phyloP scores from a whole-genome alignment of 2,888 invertebrate species.

The Sycophila texana region DNA sequence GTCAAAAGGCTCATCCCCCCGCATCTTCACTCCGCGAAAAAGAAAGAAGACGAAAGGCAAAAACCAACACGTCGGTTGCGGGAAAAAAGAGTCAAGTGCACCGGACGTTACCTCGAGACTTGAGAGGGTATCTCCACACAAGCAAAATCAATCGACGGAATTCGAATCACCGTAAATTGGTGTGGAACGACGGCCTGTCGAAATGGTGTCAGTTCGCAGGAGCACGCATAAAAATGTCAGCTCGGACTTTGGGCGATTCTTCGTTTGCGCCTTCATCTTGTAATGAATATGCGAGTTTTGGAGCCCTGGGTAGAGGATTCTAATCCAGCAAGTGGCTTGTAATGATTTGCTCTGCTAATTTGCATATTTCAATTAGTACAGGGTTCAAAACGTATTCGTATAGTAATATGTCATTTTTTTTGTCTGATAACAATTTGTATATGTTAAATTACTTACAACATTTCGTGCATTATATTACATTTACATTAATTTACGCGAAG shows the following conservation, averaged over 20 bases:
- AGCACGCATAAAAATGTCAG: constrained; percentile 67
- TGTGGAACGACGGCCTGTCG: constrained; percentile 64
- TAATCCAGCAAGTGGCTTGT: constrained; percentile 14
- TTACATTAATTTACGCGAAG: no score
- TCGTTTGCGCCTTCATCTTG: constrained; percentile 13
- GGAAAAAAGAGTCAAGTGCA: constrained; percentile 26
- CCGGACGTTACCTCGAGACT: not conserved
- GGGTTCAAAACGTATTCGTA: no score
- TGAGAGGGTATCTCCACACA: constrained; percentile 9
- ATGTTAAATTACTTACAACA: no score
- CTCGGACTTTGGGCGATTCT: constrained; percentile 1
- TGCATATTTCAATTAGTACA: not conserved
- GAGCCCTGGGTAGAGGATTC: constrained; percentile 21
- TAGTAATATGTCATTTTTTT: no score
- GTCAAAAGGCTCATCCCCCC: not conserved
- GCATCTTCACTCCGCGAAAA: not conserved
- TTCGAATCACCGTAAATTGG: constrained; percentile 71
- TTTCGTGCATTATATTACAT: no score
- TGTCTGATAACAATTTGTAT: no score
- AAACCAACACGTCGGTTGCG: not conserved
- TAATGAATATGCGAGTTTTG: constrained; percentile 24
- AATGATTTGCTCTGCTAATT: not conserved
- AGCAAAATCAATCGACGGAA: constrained; percentile 68
- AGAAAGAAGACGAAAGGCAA: not conserved
- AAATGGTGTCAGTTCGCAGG: constrained; percentile 60